Evolutionary conservation across 2,888 invertebrate species (phyloP), one percentile per base, ranked within the genome.

Genomic region (Lasioglossum leucozonium): DNA sequence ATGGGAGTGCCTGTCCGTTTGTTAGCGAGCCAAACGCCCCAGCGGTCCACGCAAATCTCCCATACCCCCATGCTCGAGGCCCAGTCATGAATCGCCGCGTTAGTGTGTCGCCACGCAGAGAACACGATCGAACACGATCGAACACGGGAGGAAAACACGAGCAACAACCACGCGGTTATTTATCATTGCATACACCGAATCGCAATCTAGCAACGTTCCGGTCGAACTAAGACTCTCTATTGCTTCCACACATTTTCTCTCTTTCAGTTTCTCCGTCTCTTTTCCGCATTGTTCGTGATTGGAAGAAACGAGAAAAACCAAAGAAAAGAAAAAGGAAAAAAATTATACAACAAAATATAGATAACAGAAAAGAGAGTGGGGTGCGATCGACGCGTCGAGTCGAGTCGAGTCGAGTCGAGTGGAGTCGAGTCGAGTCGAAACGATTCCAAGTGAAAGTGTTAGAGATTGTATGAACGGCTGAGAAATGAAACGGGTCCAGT

Each of bases 21-120:
- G 92, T 95, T 95, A 95, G 95, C 95, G 94, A 95, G 95, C 94
- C 93, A 94, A 93, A 95, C 94, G 94, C 94, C 94, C 94, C 93
- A 94, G 93, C 93, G 95, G 94, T 95, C 95, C 95, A 94, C 94
- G 93, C 93, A 93, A 92, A 92, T 94, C 94, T 94, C 94, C 95
- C 95, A 92, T 94, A 94, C 94, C 94, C 94, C 94, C 94, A 94
- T 94, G 93, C 94, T 93, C 90, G 91, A 93, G 93, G 93, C 93
- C 92, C 91, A 93, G 93, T 94, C 92, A 93, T 93, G 93, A 94
- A 93, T 93, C 90, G 83, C 85, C 83, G 75, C 82, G 81, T 76
- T 82, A 74, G 44, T 69, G 58, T 81, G 44, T 75, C 71, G 58
- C 74, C 62, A 78, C 69, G 37, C 65, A 67, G 22, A 67, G 65